Base-by-base conservation (phyloP, 2,113 vertebrate genomes). In the Vulpes lagopus region DNA sequence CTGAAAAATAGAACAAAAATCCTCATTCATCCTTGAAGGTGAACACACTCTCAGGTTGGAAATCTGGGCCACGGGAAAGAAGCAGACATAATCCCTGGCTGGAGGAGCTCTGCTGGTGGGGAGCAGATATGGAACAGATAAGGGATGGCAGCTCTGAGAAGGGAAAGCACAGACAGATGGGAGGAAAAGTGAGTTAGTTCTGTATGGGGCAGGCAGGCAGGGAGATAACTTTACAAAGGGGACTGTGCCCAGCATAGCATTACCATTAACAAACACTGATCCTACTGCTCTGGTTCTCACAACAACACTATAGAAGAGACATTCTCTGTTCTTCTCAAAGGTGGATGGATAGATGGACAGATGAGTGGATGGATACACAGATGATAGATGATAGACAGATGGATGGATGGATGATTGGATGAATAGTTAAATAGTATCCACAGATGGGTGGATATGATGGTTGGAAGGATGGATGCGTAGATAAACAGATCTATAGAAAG, bases 1-100 rank as follows among this genome's bases (percentile, higher is more conserved):
- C 99, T 99, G 94, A 30, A 90, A 90, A 67, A 51, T 1, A 81
- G 53, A 49, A 87, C 3, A 62, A 55, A 67, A 65, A 14, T 73
- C 17, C 38, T 69, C 8, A 35, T n/a, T 82, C 27, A 9, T 12
- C 30, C 79, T 2, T 3, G 1, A 35, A 80, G 11, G 22, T 78
- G 69, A 88, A 27, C 7, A 11, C 57, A 35, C 7, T 73, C 38
- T 23, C 65, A 55, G 32, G 35, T 16, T 30, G 53, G 57, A 30
- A 32, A 23, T 59, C 91, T 65, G 32, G 69, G 35, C 30, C 43
- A 22, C 2, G 3, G 19, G 60, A 94, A 32, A 10, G 71, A 59
- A 74, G 67, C 60, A 67, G 11, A 49, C 14, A 55, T 1, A 71
- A 69, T 15, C 38, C 83, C 20, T 67, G 53, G 25, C 84, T 12